Evolutionary conservation across 1,140 invertebrate genomes (phyloP), one percentile per base, ranked within the genome.

Genomic region (Holotrichia oblita): DNA sequence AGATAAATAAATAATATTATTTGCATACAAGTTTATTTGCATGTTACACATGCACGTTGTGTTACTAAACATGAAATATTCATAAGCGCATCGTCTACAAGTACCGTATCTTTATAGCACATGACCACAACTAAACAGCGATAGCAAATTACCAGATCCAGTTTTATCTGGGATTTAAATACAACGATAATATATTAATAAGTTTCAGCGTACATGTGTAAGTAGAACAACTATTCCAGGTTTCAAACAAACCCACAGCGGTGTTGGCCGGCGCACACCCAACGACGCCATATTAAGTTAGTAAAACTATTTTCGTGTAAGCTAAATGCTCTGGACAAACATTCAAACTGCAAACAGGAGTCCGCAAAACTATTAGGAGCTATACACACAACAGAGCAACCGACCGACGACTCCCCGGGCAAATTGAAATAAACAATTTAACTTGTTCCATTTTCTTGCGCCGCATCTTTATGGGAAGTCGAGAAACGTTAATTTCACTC

Each of bases 341-440:
- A 80, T 78, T 80, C 79, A 83, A 83, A 81, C 80, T 82, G 80
- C 79, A 82, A 82, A 78, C 79, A 80, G 80, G 59, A 77, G 77
- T 69, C 80, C 80, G 79, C 79, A 81, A 78, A 82, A 83, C 83
- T 82, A 84, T 84, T 84, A 84, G 61, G 61, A 69, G 61, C 17
- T 27, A 27, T n/a, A 34, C 27, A 34, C 27, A 34, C 27, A 34
- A 34, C 27, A 69, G 27, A 17, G 61, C 27, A 27, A 69, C 61
- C 61, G 22, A 69, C 61, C 22, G 27, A 34, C 81, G 80, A 80
- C 80, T 82, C 81, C 79, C 79, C 76, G 44, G 76, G 77, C 77
- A 84, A 84, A 84, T 84, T 84, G 83, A 84, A 84, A 83, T 84
- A 83, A 84, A 83, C 83, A 84, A 84, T 84, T 84, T 83, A 81